Evolutionary conservation across 1,140 invertebrate genomes (phyloP).

Genomic region (Drosophila tsacasi): DNA sequence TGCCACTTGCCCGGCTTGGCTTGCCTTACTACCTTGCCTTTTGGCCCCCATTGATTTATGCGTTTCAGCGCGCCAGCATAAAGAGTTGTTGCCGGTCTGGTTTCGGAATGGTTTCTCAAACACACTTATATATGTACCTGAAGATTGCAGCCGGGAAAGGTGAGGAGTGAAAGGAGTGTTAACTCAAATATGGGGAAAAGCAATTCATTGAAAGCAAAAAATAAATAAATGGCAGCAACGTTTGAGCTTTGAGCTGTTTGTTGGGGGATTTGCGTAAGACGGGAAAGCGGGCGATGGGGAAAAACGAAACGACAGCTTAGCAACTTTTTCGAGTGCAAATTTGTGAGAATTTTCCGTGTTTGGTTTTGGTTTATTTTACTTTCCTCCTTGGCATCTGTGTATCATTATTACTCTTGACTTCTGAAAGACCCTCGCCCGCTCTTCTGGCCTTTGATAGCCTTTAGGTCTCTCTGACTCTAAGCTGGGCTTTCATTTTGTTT

Average conservation of each 20-base stretch:
- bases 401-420: constrained; percentile 54
- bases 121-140: constrained; percentile 17
- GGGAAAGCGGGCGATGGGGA: constrained; percentile 1
- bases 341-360: constrained; percentile 40
- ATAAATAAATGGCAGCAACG: constrained; percentile 43
- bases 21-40: constrained; percentile 7
- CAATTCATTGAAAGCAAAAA: constrained; percentile 49
- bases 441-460: constrained; percentile 7
- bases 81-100: constrained; percentile 39
- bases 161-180: constrained; percentile 32
- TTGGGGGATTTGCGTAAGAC: constrained; percentile 51
- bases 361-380: constrained; percentile 40
- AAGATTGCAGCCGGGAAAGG: constrained; percentile 26
- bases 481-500: not conserved
- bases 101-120: constrained; percentile 31
- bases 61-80: constrained; percentile 61
- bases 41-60: constrained; percentile 57
- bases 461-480: not conserved
- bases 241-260: constrained; percentile 52
- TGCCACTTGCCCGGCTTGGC: constrained; percentile 29
- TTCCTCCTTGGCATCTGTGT: constrained; percentile 42
- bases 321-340: constrained; percentile 63
- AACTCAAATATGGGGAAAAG: constrained; percentile 55
- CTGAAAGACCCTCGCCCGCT: constrained; percentile 9
- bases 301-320: constrained; percentile 51